These are phyloP conservation scores for Brachionus manjavacas DNA, from an alignment of 1,140 invertebrate species.

Conservation along the genomic window DNA sequence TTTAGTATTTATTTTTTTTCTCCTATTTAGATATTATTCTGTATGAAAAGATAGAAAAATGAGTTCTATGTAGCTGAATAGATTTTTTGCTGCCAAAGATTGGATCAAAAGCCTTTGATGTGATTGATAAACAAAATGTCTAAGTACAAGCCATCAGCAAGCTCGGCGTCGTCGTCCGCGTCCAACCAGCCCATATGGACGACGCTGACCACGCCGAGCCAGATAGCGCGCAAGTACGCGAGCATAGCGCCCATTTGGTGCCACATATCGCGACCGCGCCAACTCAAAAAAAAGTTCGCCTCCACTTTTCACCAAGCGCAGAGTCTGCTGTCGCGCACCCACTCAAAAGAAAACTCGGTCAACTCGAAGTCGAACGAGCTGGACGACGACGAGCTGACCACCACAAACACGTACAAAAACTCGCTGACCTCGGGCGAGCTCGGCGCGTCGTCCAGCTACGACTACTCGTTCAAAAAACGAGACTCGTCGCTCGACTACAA, in stretches of 20 bases:
- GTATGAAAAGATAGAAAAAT: background rate
- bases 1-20: background rate
- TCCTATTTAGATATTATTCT: background rate
- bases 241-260: constrained; percentile 43
- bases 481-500: constrained; percentile 1
- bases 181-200: constrained; percentile 41
- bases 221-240: constrained; percentile 43
- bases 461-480: background rate
- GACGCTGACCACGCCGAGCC: constrained; percentile 20
- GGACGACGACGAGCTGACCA: background rate
- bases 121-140: constrained; percentile 4
- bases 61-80: constrained; percentile 17
- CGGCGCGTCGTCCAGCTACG: background rate
- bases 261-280: constrained; percentile 41
- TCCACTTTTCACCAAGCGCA: constrained; percentile 40
- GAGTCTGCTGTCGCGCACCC: background rate
- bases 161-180: background rate
- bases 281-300: constrained; percentile 43
- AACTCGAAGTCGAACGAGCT: background rate
- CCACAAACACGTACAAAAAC: background rate
- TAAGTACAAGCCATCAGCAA: constrained; percentile 9
- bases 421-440: background rate
- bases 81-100: background rate
- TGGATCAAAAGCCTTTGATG: background rate
- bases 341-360: constrained; percentile 23